These are phyloP conservation scores for Rhinatrema bivittatum DNA, from an alignment of 2,797 vertebrate species.

Conservation along the genomic window DNA sequence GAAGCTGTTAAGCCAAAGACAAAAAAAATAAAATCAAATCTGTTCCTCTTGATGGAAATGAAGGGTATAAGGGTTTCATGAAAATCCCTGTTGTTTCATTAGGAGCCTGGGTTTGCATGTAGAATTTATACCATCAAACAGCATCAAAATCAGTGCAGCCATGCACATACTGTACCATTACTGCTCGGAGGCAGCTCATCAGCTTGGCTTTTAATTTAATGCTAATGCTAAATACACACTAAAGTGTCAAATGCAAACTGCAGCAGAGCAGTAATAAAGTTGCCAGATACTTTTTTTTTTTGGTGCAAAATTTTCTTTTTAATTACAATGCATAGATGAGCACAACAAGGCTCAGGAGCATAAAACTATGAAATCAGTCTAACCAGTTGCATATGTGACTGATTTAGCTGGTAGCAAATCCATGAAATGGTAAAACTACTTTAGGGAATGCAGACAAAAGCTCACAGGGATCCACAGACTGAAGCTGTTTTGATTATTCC, in stretches of 20 bases:
- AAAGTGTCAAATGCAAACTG: neutral
- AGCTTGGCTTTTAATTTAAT: neutral
- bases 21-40: too few relatives aligned
- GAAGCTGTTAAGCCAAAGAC: too few relatives aligned
- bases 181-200: neutral
- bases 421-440: constrained; percentile 26
- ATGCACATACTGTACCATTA: too few relatives aligned
- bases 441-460: constrained; percentile 34
- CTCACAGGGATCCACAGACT: constrained; percentile 20
- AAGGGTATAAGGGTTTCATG: rapidly evolving
- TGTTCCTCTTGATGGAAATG: too few relatives aligned
- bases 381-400: constrained; percentile 18
- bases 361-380: constrained; percentile 16
- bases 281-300: neutral
- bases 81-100: rapidly evolving
- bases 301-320: constrained; percentile 11
- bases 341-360: constrained; percentile 7
- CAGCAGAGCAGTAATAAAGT: neutral
- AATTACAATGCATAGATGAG: constrained; percentile 20
- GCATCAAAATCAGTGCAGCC: neutral
- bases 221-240: neutral
- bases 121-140: rapidly evolving
- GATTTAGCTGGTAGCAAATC: constrained; percentile 28
- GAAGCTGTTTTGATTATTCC: constrained; percentile 29
- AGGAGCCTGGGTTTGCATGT: neutral